Evolutionary conservation across 1,140 invertebrate species (phyloP), one percentile per base, ranked within the genome.

Genomic region (Ceratina japonica): DNA sequence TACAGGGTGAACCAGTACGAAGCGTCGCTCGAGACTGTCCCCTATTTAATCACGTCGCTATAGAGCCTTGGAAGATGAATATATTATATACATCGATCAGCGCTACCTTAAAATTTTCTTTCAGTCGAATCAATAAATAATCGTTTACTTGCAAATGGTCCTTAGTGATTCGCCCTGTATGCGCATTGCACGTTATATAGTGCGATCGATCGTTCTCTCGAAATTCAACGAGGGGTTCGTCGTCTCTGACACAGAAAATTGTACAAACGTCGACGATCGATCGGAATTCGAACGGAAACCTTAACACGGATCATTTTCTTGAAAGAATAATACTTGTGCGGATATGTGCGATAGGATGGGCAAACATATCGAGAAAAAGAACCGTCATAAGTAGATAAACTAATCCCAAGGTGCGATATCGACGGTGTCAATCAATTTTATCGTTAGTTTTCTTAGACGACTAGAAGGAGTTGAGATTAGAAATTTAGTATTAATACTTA

Each of bases 401-500:
- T 52, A 52, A 68, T 52, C 22, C 10, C 49, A 68, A 4, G 22
- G 49, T 27, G 18, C 20, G 18, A 12, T 52, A 68, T 65, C 24
- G 44, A 56, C 44, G 52, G 37, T 44, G 15, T 20, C 16, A 54
- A 64, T 61, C 37, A 4, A n/a, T 68, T 22, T 62, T 16, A 56
- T 24, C 49, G 22, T 81, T 27, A 52, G 3, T 56, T 78, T 56
- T 70, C 62, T 71, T 80, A 76, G 15, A 68, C 37, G 65, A 82
- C 83, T 80, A 80, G 70, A 86, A 82, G 70, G 37, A 44, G 37
- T 44, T 51, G 75, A 44, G 27, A 80, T 80, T 75, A 54, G 44
- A 75, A 75, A 75, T 80, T 80, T 75, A 61, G 18, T 44, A 58
- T 27, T 51, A 59, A 74, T 59, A 64, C 61, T 72, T 73, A 78